Conservation (phyloP, 1,140 invertebrate species). For the Planococcus citri region DNA sequence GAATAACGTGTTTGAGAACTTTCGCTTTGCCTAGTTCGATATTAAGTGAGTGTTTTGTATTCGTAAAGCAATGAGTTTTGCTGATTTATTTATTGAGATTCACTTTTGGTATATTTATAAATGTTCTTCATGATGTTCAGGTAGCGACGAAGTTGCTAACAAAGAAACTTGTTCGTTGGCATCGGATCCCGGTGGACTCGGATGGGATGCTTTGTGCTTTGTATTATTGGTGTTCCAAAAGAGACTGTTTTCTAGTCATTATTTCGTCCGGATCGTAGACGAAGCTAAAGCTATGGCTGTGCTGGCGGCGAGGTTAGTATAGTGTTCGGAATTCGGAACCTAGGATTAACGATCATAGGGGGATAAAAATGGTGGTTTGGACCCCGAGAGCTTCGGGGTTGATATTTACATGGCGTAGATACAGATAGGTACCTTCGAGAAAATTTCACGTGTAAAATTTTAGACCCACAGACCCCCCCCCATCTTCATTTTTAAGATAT, state of each 20-base stretch:
- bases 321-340: background rate
- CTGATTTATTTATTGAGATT: too few species aligned
- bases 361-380: too few species aligned
- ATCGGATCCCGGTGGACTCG: conserved; percentile 52
- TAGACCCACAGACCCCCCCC: too few species aligned
- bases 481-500: too few species aligned
- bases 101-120: too few species aligned
- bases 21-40: conserved; percentile 34
- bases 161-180: background rate
- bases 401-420: too few species aligned
- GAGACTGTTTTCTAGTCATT: conserved; percentile 84
- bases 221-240: conserved; percentile 81
- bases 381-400: too few species aligned
- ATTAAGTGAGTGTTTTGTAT: background rate
- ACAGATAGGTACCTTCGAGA: too few species aligned
- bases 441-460: too few species aligned
- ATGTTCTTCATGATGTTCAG: too few species aligned
- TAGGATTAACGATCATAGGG: too few species aligned
- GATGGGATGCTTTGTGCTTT: conserved; percentile 93
- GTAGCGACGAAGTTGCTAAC: background rate
- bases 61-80: too few species aligned
- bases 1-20: conserved; percentile 72
- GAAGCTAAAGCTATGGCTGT: conserved; percentile 89
- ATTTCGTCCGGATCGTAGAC: conserved; percentile 89
- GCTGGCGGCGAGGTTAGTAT: conserved; percentile 63